Base-by-base conservation (phyloP, 2,888 invertebrate genomes). In the Phaedon cochleariae region DNA sequence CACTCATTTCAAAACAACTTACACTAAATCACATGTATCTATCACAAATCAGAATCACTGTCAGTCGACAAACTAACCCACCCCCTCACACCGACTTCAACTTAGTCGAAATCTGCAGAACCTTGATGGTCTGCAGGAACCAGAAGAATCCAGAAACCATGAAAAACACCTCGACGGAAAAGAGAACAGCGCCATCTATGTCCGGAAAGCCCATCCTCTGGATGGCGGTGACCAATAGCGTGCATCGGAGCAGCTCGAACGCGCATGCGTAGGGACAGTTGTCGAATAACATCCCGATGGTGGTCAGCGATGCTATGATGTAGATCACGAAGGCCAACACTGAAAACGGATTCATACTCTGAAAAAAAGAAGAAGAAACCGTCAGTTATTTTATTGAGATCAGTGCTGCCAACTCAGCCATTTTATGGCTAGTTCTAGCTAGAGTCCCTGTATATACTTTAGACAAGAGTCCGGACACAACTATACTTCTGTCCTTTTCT, bases 271-370 rank as follows among this genome's bases (percentile, higher is more conserved):
- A 85, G 6, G 86, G 85, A 46, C 87, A 87, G 73, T 89, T 87
- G 74, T 92, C 92, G 74, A 92, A 89, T 7, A 92, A 79, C 85
- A 92, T 86, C 0, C 92, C 92, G 55, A 92, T 90, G 21, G 89
- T 84, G 0, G 90, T 90, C 12, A 92, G 82, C 0, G 91, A 90
- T 1, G 87, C 86, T 49, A 92, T 85, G 71, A 92, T 88, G 84
- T 91, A 91, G 48, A 86, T 67, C 0, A 90, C 87, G 76, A 87
- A 87, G 53, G 86, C 81, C 12, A 88, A 81, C 1, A 89, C 88
- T 2, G 87, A 85, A 10, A 88, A 72, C 41, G 89, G 88, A 64
- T 86, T 87, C 83, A 90, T 85, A 10, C 86, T 87, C 92, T 92
- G 86, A 0, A 86, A 86, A 72, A n/a, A n/a, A n/a, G n/a, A n/a